Conservation (phyloP, 2,797 vertebrate genomes). For the Diplodus sargus region DNA sequence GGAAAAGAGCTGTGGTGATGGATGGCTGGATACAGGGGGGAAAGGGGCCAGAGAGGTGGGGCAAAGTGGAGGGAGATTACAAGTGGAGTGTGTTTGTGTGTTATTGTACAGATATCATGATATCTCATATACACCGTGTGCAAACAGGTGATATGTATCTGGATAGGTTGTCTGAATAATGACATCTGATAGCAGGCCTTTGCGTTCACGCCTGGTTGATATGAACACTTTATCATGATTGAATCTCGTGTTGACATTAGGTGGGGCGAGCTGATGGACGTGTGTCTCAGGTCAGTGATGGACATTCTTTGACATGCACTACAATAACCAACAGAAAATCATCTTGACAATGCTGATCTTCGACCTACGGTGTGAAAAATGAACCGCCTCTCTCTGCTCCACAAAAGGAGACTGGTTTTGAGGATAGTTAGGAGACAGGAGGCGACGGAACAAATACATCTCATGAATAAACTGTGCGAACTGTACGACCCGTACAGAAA, state of each 20-base stretch:
- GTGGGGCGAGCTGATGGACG: neutral
- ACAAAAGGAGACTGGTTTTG: too few relatives aligned
- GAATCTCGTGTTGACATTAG: neutral
- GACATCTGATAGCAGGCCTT: neutral
- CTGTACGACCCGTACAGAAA: too few relatives aligned
- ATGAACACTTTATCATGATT: too few relatives aligned
- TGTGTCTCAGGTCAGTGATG: neutral
- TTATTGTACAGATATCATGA: neutral
- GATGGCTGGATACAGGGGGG: slow-evolving; percentile 12
- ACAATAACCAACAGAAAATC: neutral
- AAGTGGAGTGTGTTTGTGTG: slow-evolving; percentile 10
- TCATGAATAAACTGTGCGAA: too few relatives aligned
- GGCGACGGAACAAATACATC: too few relatives aligned
- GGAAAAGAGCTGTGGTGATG: slow-evolving; percentile 17
- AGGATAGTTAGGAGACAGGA: too few relatives aligned
- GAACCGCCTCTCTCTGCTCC: too few relatives aligned
- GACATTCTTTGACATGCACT: neutral
- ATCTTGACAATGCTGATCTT: neutral
- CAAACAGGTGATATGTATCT: neutral
- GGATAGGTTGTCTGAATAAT: neutral
- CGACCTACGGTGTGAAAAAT: neutral
- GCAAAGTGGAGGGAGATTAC: neutral
- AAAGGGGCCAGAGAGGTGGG: neutral
- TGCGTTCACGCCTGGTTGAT: neutral
- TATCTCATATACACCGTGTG: neutral